Evolutionary conservation across 2,113 vertebrate genomes (phyloP), one percentile per base, ranked within the genome.

Genomic region (Alouatta palliata): DNA sequence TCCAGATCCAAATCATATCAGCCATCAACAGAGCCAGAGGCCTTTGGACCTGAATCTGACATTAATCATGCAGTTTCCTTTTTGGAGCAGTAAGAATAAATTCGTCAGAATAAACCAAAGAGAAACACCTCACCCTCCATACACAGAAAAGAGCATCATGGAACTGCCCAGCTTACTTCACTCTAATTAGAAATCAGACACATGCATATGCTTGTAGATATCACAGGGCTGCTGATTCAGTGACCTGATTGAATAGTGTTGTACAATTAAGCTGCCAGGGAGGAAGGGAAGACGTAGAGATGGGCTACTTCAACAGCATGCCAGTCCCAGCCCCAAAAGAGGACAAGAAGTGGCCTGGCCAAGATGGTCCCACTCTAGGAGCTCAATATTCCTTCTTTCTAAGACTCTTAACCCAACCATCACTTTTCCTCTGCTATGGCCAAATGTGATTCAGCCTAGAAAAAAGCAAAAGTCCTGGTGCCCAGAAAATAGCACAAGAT

Each of bases 401-500:
- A 82, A 91, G 82, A 30, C 82, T 88, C 20, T 64, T 43, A 84
- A 85, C 19, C n/a, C n/a, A 56, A 14, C 25, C 37, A 37, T 37
- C 43, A 61, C 76, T 86, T 70, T 91, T 43, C 61, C 49, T 80
- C 8, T 32, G 47, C 54, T 61, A 3, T 20, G 19, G 68, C 30
- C 61, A 88, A 94, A 73, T 56, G 35, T 76, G 85, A 91, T 52
- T 30, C 84, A 52, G 52, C 35, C 40, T n/a, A n/a, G 58, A 66
- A 81, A 81, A 81, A 52, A 66, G 17, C 14, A 61, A 80, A 87
- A 81, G 40, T 56, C 52, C 68, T 37, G 20, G 52, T 82, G 87
- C 47, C 43, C 76, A n/a, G 40, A 45, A 86, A 82, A 93, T 8
- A 95, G 94, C 83, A n/a, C 70, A 91, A 77, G 30, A 88, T 37